phyloP scores from a whole-genome alignment of 2,888 invertebrate genomes.

The Pollenia amentaria region DNA sequence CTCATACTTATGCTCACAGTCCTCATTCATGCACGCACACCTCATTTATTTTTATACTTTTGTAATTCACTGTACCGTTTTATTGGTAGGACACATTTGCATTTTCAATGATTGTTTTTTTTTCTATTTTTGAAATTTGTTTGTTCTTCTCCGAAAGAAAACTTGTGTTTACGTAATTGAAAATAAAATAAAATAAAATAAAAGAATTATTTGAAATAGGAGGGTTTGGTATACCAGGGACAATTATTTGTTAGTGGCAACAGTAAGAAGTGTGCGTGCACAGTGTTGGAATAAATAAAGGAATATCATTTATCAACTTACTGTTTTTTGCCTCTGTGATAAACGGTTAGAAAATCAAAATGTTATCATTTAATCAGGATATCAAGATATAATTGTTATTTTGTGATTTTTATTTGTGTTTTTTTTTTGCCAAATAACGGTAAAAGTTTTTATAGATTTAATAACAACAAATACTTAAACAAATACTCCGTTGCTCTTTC shows the following conservation, averaged over 20 bases:
- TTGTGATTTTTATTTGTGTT: no score
- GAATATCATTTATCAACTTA: no score
- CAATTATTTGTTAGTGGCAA: background rate
- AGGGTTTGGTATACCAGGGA: background rate
- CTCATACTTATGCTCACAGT: background rate
- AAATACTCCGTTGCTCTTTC: no score
- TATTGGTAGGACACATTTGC: slow-evolving; percentile 52
- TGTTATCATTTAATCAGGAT: no score
- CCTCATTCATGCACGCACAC: slow-evolving; percentile 5
- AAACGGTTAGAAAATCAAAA: no score
- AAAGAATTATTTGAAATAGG: slow-evolving; percentile 44
- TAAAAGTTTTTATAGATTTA: no score
- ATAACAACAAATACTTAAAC: no score
- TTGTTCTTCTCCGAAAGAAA: slow-evolving; percentile 58
- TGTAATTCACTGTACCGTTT: slow-evolving; percentile 8
- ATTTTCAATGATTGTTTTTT: slow-evolving; percentile 63
- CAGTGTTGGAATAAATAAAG: no score
- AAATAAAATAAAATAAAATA: slow-evolving; percentile 52
- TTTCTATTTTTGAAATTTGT: slow-evolving; percentile 18
- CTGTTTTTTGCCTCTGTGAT: no score
- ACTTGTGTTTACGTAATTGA: slow-evolving; percentile 16
- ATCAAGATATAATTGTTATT: no score
- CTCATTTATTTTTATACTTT: slow-evolving; percentile 35
- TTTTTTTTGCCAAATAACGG: no score
- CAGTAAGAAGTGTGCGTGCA: background rate